phyloP scores from a whole-genome alignment of 2,113 vertebrate genomes.

The Microcebus ravelobensis region DNA sequence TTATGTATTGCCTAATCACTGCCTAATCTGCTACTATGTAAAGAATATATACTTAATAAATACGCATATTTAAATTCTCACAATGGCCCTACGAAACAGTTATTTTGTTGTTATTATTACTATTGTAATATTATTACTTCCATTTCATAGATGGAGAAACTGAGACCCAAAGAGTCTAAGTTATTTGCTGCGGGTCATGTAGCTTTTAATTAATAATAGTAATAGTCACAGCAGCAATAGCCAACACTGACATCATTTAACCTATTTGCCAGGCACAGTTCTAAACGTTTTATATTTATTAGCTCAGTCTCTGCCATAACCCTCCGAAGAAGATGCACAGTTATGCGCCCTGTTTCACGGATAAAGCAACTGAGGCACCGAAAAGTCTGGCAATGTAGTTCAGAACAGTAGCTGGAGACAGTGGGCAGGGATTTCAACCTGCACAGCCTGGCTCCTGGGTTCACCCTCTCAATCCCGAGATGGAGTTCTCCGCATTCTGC shows the following conservation, averaged over 20 bases:
- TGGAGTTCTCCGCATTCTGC: background rate
- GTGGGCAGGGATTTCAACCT: background rate
- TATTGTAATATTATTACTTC: background rate
- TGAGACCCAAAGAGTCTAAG: background rate
- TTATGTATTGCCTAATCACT: background rate
- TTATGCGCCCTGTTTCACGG: background rate
- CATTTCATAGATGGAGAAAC: background rate
- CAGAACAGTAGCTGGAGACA: background rate
- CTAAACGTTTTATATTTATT: background rate
- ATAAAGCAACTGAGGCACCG: background rate
- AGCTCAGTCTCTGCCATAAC: background rate
- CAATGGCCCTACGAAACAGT: background rate
- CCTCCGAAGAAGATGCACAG: background rate
- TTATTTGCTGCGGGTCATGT: background rate
- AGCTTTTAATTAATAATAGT: background rate
- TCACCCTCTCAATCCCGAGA: background rate
- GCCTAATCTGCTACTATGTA: too few species aligned
- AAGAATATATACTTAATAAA: too few species aligned
- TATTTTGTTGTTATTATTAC: background rate
- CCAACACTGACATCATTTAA: background rate
- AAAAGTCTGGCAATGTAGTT: background rate
- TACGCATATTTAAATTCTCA: background rate
- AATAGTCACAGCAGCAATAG: background rate
- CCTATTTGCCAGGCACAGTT: background rate
- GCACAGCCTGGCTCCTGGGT: background rate